A percentile compares a stretch with the other conserved stretches of the same genome.
Conservation (phyloP, 1,140 invertebrate species). For the Lordiphosa stackelbergi region DNA sequence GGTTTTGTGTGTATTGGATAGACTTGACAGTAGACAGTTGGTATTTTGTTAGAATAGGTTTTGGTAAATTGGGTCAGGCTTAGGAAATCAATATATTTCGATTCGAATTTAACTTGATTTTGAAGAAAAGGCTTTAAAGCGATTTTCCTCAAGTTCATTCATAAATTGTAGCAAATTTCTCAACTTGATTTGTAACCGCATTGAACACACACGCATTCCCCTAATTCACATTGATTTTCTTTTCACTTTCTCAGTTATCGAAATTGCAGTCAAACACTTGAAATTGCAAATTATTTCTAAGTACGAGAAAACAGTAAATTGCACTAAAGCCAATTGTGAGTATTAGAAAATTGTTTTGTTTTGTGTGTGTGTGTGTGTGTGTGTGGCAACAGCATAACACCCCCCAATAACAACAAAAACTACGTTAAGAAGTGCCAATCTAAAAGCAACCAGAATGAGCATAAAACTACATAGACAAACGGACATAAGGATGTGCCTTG, state of each 20-base stretch:
- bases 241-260: slow-evolving; percentile 18
- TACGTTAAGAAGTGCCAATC: slow-evolving; percentile 35
- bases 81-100: slow-evolving; percentile 4
- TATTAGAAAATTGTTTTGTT: slow-evolving; percentile 30
- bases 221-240: neutral
- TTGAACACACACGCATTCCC: neutral
- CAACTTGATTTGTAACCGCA: slow-evolving; percentile 8
- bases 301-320: slow-evolving; percentile 58
- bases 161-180: slow-evolving; percentile 1
- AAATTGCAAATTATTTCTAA: slow-evolving; percentile 65
- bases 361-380: slow-evolving; percentile 11
- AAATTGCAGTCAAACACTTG: slow-evolving; percentile 35
- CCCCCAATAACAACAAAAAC: slow-evolving; percentile 8
- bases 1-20: slow-evolving; percentile 9
- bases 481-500: slow-evolving; percentile 24
- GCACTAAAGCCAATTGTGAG: slow-evolving; percentile 1
- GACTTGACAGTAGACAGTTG: too few relatives aligned
- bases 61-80: neutral
- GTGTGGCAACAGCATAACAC: slow-evolving; percentile 16
- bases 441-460: slow-evolving; percentile 3
- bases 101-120: neutral
- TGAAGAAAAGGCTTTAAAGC: too few relatives aligned
- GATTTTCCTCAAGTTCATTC: neutral
- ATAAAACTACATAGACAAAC: slow-evolving; percentile 20
- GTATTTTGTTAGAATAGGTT: neutral